These are phyloP conservation scores for Crax fasciolata DNA, from an alignment of 2,797 vertebrate genomes.

Conservation along the genomic window DNA sequence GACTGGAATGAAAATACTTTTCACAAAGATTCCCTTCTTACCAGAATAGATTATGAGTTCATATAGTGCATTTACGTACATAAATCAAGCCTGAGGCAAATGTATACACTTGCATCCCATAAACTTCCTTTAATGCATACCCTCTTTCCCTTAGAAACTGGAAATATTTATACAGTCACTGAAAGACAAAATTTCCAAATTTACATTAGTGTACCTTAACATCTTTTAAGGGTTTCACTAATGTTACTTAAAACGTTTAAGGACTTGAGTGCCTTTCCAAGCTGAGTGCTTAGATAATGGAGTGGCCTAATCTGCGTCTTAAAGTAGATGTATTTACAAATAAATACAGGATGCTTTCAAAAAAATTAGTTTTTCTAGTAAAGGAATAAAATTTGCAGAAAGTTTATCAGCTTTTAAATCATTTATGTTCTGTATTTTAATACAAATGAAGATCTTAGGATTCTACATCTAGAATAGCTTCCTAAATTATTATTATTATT, in stretches of 20 bases:
- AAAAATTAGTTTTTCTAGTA: background rate
- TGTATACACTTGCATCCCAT: rapidly evolving
- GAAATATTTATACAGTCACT: background rate
- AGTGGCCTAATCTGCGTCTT: background rate
- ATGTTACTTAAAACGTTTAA: background rate
- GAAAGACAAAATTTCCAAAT: background rate
- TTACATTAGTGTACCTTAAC: background rate
- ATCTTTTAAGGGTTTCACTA: background rate
- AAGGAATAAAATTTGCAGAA: background rate
- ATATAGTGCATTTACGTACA: rapidly evolving
- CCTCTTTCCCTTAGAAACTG: background rate
- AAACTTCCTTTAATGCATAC: background rate
- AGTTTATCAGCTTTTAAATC: background rate
- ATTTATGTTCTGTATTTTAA: background rate
- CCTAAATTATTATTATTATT: background rate
- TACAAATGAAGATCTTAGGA: background rate
- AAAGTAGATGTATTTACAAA: background rate
- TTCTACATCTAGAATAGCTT: background rate
- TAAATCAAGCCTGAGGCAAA: background rate
- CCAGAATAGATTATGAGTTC: background rate
- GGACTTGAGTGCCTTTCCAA: background rate
- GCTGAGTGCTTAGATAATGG: background rate
- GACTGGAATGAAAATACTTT: background rate
- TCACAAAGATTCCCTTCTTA: background rate
- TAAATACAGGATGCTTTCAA: background rate